phyloP scores from a whole-genome alignment of 2,113 vertebrate genomes.

The Falco punctatus region DNA sequence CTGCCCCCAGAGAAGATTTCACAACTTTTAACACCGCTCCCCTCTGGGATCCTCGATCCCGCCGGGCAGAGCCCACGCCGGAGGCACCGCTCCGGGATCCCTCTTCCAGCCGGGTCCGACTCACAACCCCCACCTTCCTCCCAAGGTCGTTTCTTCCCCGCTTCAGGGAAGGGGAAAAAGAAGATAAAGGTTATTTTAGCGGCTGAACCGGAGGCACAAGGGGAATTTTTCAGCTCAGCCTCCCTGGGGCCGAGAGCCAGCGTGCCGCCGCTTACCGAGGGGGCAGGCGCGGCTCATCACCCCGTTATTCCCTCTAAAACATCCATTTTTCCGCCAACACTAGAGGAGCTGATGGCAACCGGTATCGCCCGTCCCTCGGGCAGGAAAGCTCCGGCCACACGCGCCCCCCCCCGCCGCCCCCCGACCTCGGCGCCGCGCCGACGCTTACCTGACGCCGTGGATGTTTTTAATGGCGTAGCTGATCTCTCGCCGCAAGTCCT shows the following conservation, averaged over 20 bases:
- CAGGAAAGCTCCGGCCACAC: neutral
- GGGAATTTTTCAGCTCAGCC: neutral
- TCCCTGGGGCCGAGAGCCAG: neutral
- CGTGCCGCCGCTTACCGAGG: neutral
- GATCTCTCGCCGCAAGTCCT: constrained; percentile 92
- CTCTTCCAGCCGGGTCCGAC: accelerated
- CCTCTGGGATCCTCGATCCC: neutral
- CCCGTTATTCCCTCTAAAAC: neutral
- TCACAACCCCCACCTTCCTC: neutral
- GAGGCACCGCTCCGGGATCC: neutral
- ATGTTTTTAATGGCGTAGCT: constrained; percentile 99
- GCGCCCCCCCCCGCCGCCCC: accelerated
- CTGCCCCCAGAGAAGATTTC: neutral
- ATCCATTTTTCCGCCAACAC: too few species aligned
- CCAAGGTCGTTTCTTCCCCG: neutral
- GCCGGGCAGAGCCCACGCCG: neutral
- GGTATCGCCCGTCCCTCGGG: neutral
- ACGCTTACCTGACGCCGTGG: constrained; percentile 95
- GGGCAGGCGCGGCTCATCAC: too few species aligned
- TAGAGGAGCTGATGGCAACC: too few species aligned
- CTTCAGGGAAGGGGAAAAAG: neutral
- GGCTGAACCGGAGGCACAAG: neutral
- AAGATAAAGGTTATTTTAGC: neutral
- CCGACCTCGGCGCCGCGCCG: neutral
- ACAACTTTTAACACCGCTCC: accelerated